Conservation (phyloP, 2,888 invertebrate species). For the Pinctada fucata region DNA sequence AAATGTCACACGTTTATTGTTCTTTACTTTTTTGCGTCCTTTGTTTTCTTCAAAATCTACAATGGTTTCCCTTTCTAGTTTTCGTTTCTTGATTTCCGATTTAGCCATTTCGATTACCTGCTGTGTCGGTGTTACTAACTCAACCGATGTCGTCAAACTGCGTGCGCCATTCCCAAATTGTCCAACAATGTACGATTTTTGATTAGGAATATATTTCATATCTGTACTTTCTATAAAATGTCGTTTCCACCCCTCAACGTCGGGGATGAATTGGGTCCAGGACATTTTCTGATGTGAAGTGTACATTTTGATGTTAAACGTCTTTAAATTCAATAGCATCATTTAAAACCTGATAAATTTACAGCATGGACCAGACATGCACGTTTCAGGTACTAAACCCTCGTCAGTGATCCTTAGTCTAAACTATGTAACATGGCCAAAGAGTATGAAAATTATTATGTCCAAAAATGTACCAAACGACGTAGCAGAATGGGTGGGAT, state of each 20-base stretch:
- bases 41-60: background rate
- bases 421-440: no score
- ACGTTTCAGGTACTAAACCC: no score
- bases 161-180: conserved; percentile 5
- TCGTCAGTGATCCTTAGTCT: no score
- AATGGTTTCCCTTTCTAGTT: conserved; percentile 1
- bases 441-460: no score
- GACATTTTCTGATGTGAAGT: background rate
- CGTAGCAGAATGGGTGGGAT: no score
- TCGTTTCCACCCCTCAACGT: background rate
- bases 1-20: background rate
- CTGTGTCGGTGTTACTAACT: conserved; percentile 1
- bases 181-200: conserved; percentile 3
- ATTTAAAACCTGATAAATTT: no score
- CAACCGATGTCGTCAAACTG: background rate
- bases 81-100: conserved; percentile 9
- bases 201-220: conserved; percentile 3
- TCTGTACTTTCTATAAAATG: background rate
- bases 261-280: conserved; percentile 1
- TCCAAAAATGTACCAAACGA: no score
- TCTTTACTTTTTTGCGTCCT: background rate
- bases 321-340: no score
- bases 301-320: no score
- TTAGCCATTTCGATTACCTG: background rate
- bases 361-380: no score